Evolutionary conservation across 2,888 invertebrate genomes (phyloP), one percentile per base, ranked within the genome.

Genomic region (Tenthredo amoena): DNA sequence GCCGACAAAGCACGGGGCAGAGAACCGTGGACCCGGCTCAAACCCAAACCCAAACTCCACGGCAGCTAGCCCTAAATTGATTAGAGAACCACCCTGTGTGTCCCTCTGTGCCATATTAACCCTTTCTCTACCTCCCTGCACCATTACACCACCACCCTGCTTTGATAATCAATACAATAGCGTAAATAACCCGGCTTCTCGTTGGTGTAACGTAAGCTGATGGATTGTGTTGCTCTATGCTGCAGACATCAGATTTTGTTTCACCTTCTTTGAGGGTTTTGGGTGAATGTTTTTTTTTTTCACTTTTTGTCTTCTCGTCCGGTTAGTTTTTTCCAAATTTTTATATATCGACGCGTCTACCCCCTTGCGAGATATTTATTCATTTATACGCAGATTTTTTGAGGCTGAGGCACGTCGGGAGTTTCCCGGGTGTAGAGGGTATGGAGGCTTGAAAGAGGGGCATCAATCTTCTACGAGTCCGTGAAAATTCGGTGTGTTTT

Each of bases 401-500:
- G 55, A 6, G 55, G 55, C 55, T 0, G n/a, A 55, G 55, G 55
- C 55, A 55, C 55, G 55, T 55, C 55, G 55, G n/a, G 55, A n/a
- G 55, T 55, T 37, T 26, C 1, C 47, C 7, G 55, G 55, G n/a
- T n/a, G 2, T 2, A 2, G 6, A 55, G 68, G 34, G 26, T 26
- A 26, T 31, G 21, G 6, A 21, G n/a, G 58, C 6, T 68, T 12
- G 18, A 15, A 31, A 68, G 68, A 86, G 85, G 84, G 58, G 86
- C 86, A 88, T 88, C 87, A 86, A 88, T 89, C 86, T 88, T 87
- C 74, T 84, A 65, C 84, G 71, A 85, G 86, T 85, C 76, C 85
- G 86, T 77, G 77, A 88, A 89, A 77, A 55, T 55, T 55, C 50
- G 18, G 26, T 77, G 15, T 77, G 31, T 55, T 40, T 55, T 50